Conservation (phyloP, 2,888 invertebrate genomes). For the Drosophila birchii region DNA sequence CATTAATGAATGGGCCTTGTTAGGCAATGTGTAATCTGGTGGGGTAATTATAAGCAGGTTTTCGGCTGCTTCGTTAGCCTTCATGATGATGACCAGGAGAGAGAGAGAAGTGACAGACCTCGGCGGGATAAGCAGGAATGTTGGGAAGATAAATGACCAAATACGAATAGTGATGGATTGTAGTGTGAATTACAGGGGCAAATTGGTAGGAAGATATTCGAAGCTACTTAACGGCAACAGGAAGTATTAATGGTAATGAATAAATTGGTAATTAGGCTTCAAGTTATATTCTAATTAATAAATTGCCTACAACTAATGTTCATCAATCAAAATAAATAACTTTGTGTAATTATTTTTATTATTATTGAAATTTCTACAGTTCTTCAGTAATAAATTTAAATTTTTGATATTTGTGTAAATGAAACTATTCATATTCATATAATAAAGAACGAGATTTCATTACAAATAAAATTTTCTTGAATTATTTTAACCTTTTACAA, state of each 20-base stretch:
- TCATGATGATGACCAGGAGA: constrained; percentile 12
- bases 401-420: too few relatives aligned
- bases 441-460: too few relatives aligned
- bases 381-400: too few relatives aligned
- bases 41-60: constrained; percentile 75
- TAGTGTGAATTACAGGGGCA: neutral
- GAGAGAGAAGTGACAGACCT: constrained; percentile 6
- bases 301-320: neutral
- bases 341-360: neutral
- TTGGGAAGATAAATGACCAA: constrained; percentile 28
- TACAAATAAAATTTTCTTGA: rapidly evolving
- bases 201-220: neutral
- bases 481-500: neutral
- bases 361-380: neutral
- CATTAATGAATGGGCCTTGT: constrained; percentile 79
- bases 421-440: too few relatives aligned
- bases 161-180: constrained; percentile 32
- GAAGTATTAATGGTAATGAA: neutral
- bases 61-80: constrained; percentile 40
- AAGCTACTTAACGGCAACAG: too few relatives aligned
- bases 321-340: neutral
- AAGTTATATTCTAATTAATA: neutral
- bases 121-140: neutral
- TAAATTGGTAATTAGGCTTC: neutral
- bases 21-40: constrained; percentile 74